A percentile compares a stretch with the other conserved stretches of the same genome.
Conservation (phyloP, 2,888 invertebrate species). For the Tanytarsus gracilentus region DNA sequence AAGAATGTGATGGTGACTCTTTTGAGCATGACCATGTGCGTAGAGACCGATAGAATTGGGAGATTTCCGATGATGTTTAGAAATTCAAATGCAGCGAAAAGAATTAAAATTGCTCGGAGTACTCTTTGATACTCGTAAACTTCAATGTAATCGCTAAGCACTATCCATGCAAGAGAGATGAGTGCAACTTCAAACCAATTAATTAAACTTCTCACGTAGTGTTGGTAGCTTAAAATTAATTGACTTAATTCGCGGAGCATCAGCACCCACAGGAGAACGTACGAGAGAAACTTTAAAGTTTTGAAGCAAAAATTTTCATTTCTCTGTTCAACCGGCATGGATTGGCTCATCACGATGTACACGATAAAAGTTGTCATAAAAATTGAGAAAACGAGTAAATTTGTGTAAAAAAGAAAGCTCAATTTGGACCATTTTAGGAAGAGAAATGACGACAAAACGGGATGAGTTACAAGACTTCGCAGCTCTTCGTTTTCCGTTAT, state of each 20-base stretch:
- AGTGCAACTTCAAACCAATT: conserved; percentile 66
- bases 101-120: conserved; percentile 61
- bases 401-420: conserved; percentile 61
- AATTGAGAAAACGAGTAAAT: conserved; percentile 60
- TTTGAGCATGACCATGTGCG: conserved; percentile 73
- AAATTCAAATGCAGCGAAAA: conserved; percentile 67
- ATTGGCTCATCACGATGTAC: conserved; percentile 61
- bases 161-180: conserved; percentile 53
- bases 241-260: conserved; percentile 62
- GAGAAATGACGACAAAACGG: conserved; percentile 68
- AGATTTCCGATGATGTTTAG: conserved; percentile 70
- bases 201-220: conserved; percentile 59
- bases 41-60: conserved; percentile 58
- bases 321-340: conserved; percentile 45
- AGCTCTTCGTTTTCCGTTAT: conserved; percentile 61
- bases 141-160: conserved; percentile 45
- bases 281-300: neutral
- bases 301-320: conserved; percentile 31
- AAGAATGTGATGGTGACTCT: conserved; percentile 73
- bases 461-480: conserved; percentile 63
- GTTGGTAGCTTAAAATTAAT: conserved; percentile 55
- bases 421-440: conserved; percentile 74
- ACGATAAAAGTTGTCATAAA: conserved; percentile 59
- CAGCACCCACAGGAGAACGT: conserved; percentile 47
- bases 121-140: conserved; percentile 51